Evolutionary conservation across 2,113 vertebrate species (phyloP), one percentile per base, ranked within the genome.

Genomic region (Camelus bactrianus): DNA sequence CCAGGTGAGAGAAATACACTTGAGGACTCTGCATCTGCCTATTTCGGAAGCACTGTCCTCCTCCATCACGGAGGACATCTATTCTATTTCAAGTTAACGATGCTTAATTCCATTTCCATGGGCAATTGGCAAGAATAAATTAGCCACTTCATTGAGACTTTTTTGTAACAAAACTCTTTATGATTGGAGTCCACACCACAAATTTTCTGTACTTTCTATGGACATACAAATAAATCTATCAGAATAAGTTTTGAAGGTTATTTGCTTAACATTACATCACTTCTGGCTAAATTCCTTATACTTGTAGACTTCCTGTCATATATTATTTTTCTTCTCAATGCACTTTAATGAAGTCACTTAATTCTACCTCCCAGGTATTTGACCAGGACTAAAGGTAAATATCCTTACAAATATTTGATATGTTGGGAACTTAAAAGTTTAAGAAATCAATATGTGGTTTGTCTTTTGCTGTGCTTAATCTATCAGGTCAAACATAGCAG

Each of bases 71-170:
- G 79, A 95, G 72, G 54, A 93, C 96, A 96, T 50, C 46, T 93
- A 89, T 84, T 95, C 80, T 64, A 46, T 97, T 86, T 87, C 79
- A 95, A 26, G 48, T 77, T 96, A 94, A 88, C 15, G 77, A 97
- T 72, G 76, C 19, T 81, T 92, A 95, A 97, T 93, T 94, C 73
- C 48, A 88, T 96, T 97, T 97, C 85, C 69, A 88, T 35, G 80
- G 67, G 86, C 91, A 56, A 96, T 30, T 95, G 81, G 52, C 67
- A 97, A 52, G 93, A 97, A 97, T 28, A 89, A 97, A 86, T 92
- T 93, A 92, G 46, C 85, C 65, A 97, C 15, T 50, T 85, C 50
- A 75, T 9, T 89, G 95, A 70, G 75, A 70, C 26, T 88, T 91
- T 96, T 84, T 69, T 96, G 46, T 93, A 98, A 95, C 19, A 97